These are phyloP conservation scores for Andrena hattorfiana DNA, from an alignment of 2,888 invertebrate genomes.

Conservation along the genomic window DNA sequence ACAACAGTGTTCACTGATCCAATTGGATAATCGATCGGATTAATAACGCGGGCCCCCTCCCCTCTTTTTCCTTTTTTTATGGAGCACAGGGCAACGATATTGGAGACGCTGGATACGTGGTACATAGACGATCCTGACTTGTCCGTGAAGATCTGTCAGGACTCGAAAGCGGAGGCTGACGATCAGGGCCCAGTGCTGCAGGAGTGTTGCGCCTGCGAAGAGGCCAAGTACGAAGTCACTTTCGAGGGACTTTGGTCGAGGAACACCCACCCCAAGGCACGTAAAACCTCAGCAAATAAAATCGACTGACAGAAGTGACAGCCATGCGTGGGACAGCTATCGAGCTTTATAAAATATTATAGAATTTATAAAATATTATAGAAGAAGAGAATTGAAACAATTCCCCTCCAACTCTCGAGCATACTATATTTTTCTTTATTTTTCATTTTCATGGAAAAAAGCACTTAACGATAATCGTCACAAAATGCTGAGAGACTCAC, in stretches of 20 bases:
- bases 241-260: slow-evolving; percentile 98
- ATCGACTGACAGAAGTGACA: slow-evolving; percentile 25
- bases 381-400: too few relatives aligned
- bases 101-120: slow-evolving; percentile 93
- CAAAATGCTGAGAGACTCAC: too few relatives aligned
- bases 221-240: slow-evolving; percentile 96
- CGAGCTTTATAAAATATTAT: too few relatives aligned
- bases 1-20: too few relatives aligned
- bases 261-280: slow-evolving; percentile 95
- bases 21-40: too few relatives aligned
- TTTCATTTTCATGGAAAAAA: too few relatives aligned
- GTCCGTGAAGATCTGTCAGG: slow-evolving; percentile 92
- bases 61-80: slow-evolving; percentile 10
- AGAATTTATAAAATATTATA: too few relatives aligned
- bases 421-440: too few relatives aligned
- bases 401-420: too few relatives aligned
- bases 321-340: not conserved
- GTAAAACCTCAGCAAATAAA: slow-evolving; percentile 46
- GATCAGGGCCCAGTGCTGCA: slow-evolving; percentile 85
- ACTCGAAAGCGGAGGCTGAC: slow-evolving; percentile 88
- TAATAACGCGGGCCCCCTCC: too few relatives aligned
- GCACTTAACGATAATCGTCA: too few relatives aligned
- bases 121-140: slow-evolving; percentile 95
- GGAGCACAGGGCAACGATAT: slow-evolving; percentile 92
- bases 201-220: slow-evolving; percentile 97